Evolutionary conservation across 2,113 vertebrate species (phyloP), one percentile per base, ranked within the genome.

Genomic region (Phylloscopus trochilus): DNA sequence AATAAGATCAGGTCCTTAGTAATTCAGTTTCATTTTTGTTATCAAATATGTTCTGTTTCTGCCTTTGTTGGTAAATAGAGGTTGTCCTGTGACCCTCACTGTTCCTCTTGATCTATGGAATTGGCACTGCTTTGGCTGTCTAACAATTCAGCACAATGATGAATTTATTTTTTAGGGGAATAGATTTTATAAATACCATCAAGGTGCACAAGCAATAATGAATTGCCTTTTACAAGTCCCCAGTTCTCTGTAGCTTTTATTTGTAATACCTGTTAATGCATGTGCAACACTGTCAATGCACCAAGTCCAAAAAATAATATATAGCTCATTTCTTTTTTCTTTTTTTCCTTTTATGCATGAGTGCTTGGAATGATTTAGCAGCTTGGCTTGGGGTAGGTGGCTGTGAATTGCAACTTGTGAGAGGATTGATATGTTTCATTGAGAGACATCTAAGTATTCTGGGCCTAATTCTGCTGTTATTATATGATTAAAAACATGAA

Each of bases 291-390:
- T 52, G 12, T 79, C 77, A 69, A 76, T 35, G 33, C 14, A 55
- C 12, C 23, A 41, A 22, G 10, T 91, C 3, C 53, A 35, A 92
- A 76, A 43, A 55, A 11, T 31, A 46, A 63, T 0, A 2, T 62
- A 5, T 11, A 69, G 58, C n/a, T 95, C 22, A 58, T 56, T 87
- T 74, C 3, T 11, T 19, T 24, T 51, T 41, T 51, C 10, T 26
- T 22, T 39, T 39, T 60, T 31, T 11, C 7, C 28, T 91, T 85
- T 76, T 66, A 80, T 95, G 68, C 95, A 69, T 96, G 76, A 89
- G 37, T 93, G 37, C 69, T 93, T 95, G 95, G 93, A 94, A 92
- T 95, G 83, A 62, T 60, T 91, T 95, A 95, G 82, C 92, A 94
- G 10, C 59, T 70, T 95, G 89, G 7, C 83, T 68, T 72, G 83